Base-by-base conservation (phyloP, 2,888 invertebrate genomes). In the Apodemia duryi region DNA sequence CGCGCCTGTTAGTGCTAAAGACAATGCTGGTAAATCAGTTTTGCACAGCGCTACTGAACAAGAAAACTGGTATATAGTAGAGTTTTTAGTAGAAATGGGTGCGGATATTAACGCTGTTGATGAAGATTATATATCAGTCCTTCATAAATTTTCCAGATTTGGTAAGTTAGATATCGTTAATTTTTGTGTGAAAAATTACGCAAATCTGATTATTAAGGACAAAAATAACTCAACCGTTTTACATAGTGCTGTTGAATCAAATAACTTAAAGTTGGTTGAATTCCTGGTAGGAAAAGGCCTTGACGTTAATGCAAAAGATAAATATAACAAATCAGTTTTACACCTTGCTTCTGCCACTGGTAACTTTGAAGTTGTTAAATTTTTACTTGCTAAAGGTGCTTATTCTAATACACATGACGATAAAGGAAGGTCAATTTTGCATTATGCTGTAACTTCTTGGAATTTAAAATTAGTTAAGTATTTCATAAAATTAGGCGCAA, bases 1-100 rank as follows among this genome's bases (percentile, higher is more conserved):
- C n/a, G 52, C 10, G 9, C 9, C 9, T 28, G 21, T 52, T 21
- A 61, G 35, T 61, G 38, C 21, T 10, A 61, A 32, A 61, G n/a
- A 61, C 38, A 13, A 74, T 73, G 63, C 73, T 77, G 77, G 71
- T 68, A 35, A 6, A 51, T 10, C 63, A 49, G 28, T 52, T 52
- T 52, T 52, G 10, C 52, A 52, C 7, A 52, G 21, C 21, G 52
- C 21, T 21, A 52, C 52, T 9, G 9, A 21, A 9, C 6, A 10
- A 52, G 52, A 52, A 28, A 35, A 32, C n/a, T 35, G 32, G 6
- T 13, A 21, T 32, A 52, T 52, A 52, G 52, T 52, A 52, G 6
- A 52, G 28, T 52, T 52, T 52, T 28, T 52, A 52, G 7, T 52
- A 52, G 52, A 52, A 7, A 52, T 28, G 28, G 52, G 52, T 28